Base-by-base conservation (phyloP, 2,888 invertebrate genomes). In the Deilephila elpenor region DNA sequence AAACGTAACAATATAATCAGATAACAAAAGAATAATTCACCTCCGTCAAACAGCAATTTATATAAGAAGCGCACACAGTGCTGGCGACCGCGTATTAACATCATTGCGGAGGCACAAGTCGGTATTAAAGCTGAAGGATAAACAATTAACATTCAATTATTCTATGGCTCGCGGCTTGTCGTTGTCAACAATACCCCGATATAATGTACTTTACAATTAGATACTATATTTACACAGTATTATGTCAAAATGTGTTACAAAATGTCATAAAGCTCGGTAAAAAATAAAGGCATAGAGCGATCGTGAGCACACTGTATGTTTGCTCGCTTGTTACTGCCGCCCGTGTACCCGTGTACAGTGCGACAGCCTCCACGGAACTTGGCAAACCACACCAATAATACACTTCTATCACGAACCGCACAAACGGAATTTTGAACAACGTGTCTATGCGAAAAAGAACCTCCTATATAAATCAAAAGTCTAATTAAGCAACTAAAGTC, bases 381-480 rank as follows among this genome's bases (percentile, higher is more conserved):
- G 87, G 84, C 88, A 86, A 86, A 88, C 86, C 85, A 80, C 81
- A 78, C 78, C 71, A 75, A 76, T 64, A 73, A 74, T 72, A 74
- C 78, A 78, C 76, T 74, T 51, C 44, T 75, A 76, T 75, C 75
- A 78, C 77, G 80, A 82, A 84, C 79, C 78, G 77, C 78, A 79
- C 76, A 84, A 85, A 84, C 83, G 90, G 91, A 92, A 93, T 91
- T 92, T 91, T 91, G 92, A 93, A 93, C 91, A 92, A 92, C 88
- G 89, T 89, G 78, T 84, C 79, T 86, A 90, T 91, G 93, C 92
- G 88, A 91, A 93, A 93, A 92, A 93, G 93, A 93, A 93, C 93
- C 93, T 92, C 93, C 86, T 80, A 84, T 79, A 78, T 80, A 78
- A 84, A 78, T 78, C 72, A 80, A 81, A 82, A 81, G 78, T 78